A percentile compares a stretch with the other conserved stretches of the same genome.
These are phyloP conservation scores for Bothrops jararaca DNA, from an alignment of 2,113 vertebrate species.

Conservation along the genomic window DNA sequence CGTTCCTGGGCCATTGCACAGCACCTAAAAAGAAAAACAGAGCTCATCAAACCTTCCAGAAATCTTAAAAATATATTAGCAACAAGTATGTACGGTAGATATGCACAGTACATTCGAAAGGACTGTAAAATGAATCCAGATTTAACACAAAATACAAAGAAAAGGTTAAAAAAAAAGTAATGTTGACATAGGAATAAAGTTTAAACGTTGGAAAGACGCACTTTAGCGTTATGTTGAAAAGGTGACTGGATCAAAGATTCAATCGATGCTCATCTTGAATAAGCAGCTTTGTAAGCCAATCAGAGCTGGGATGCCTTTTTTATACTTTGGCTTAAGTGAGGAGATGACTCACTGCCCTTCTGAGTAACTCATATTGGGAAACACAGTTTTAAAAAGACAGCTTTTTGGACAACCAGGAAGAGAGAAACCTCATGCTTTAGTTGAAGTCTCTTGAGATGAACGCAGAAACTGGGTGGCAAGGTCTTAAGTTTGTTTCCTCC, in stretches of 20 bases:
- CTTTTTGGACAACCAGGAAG: neutral
- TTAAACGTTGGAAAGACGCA: neutral
- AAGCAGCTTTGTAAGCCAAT: neutral
- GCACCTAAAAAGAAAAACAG: slow-evolving; percentile 73
- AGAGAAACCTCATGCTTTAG: neutral
- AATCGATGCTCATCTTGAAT: neutral
- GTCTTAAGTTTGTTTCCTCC: neutral
- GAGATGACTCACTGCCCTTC: neutral
- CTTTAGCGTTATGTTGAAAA: neutral
- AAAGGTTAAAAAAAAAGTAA: neutral
- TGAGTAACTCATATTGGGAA: neutral
- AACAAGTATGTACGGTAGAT: neutral
- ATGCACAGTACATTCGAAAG: neutral
- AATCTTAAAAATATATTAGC: neutral
- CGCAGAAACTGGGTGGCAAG: neutral
- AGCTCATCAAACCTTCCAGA: neutral
- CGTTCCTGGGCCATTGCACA: slow-evolving; percentile 96
- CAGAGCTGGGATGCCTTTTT: neutral
- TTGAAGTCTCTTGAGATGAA: neutral
- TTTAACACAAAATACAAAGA: neutral
- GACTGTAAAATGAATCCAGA: neutral
- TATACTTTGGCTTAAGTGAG: neutral
- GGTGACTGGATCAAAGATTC: neutral
- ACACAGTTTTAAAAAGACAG: neutral
- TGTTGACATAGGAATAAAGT: neutral